Evolutionary conservation across 2,113 vertebrate species (phyloP).

Genomic region (Melanocharis versteri): DNA sequence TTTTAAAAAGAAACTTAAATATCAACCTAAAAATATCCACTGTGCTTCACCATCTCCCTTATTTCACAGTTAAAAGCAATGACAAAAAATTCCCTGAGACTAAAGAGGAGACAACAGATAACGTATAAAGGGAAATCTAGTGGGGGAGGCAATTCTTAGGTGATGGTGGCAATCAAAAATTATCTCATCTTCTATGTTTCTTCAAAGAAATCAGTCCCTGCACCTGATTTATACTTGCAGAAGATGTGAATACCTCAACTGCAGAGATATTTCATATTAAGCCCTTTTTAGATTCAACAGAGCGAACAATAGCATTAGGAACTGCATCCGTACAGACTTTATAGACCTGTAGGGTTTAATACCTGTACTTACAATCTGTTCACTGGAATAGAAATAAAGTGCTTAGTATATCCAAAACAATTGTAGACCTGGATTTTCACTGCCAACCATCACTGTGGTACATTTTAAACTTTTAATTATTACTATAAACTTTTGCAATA

Average conservation of each 20-base stretch:
- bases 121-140: neutral
- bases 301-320: neutral
- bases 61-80: slow-evolving; percentile 8
- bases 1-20: neutral
- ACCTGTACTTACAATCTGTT: neutral
- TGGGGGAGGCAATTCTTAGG: neutral
- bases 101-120: neutral
- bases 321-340: neutral
- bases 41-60: neutral
- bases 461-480: neutral
- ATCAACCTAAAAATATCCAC: neutral
- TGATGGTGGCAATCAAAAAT: neutral
- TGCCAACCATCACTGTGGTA: neutral
- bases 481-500: neutral
- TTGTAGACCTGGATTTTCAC: neutral
- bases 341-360: neutral
- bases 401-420: neutral
- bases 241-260: neutral
- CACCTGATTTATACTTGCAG: neutral
- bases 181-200: neutral
- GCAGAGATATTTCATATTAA: neutral
- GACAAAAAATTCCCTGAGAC: slow-evolving; percentile 48
- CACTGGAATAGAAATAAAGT: slow-evolving; percentile 42
- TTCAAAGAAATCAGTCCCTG: neutral
- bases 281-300: neutral